Evolutionary conservation across 2,888 invertebrate genomes (phyloP).

Genomic region (Tridacna crocea): DNA sequence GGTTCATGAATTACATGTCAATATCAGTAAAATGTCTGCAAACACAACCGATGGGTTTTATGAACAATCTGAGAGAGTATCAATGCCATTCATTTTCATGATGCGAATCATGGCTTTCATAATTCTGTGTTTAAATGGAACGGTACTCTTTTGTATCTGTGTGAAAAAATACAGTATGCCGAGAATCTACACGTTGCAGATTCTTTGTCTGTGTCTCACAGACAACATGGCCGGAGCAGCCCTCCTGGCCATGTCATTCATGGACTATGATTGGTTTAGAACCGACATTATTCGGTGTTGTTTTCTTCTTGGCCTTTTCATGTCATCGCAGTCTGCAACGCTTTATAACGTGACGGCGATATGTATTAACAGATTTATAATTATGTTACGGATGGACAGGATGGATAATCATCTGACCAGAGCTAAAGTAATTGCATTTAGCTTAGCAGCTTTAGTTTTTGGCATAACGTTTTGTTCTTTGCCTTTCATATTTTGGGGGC

Average conservation of each 20-base stretch:
- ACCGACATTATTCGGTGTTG: background rate
- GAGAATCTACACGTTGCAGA: slow-evolving; percentile 3
- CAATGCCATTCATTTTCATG: background rate
- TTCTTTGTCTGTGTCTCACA: background rate
- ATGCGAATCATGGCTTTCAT: background rate
- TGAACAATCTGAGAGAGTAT: slow-evolving; percentile 6
- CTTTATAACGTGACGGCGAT: slow-evolving; percentile 18
- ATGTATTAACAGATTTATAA: slow-evolving; percentile 12
- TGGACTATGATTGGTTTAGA: slow-evolving; percentile 4
- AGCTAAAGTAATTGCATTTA: background rate
- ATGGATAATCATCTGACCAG: background rate
- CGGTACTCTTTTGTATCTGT: background rate
- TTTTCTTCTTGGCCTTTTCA: slow-evolving; percentile 3
- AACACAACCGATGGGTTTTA: too few relatives aligned
- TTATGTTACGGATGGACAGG: slow-evolving; percentile 2
- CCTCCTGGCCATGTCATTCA: background rate
- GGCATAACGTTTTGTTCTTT: background rate
- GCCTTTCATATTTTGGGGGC: background rate
- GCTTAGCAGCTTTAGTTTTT: background rate
- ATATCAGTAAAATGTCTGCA: too few relatives aligned
- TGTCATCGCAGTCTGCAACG: slow-evolving; percentile 5
- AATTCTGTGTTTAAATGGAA: background rate
- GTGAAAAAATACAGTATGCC: background rate
- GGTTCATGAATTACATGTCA: too few relatives aligned
- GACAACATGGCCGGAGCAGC: slow-evolving; percentile 14